phyloP scores from a whole-genome alignment of 2,113 vertebrate species.

The Pandion haliaetus region DNA sequence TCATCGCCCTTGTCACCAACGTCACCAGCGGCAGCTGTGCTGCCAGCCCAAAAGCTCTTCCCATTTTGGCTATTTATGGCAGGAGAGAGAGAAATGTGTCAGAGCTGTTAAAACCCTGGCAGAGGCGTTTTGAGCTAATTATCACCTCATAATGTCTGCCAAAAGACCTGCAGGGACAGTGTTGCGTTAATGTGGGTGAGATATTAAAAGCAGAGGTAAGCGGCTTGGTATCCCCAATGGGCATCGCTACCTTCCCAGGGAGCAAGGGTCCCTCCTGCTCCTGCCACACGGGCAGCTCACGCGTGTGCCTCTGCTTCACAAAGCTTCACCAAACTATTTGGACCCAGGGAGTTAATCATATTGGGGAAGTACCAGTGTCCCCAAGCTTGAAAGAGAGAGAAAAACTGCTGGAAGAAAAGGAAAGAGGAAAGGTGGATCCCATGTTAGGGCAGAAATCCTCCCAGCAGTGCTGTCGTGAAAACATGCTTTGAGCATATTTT shows the following conservation, averaged over 20 bases:
- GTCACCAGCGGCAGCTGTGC: accelerated
- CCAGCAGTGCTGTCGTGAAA: neutral
- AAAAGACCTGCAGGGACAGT: neutral
- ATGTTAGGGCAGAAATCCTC: accelerated
- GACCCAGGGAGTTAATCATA: neutral
- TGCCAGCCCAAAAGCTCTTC: neutral
- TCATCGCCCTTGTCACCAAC: neutral
- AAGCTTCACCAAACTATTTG: neutral
- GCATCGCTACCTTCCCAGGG: accelerated
- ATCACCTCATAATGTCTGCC: neutral
- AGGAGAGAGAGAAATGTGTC: neutral
- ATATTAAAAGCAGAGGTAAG: neutral
- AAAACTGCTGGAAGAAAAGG: neutral
- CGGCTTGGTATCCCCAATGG: accelerated
- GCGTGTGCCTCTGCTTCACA: accelerated
- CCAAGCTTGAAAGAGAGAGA: neutral
- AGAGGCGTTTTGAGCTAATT: neutral
- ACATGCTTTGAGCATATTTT: neutral
- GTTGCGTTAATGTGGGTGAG: neutral
- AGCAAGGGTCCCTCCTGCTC: no score
- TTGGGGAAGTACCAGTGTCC: neutral
- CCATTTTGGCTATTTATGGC: neutral
- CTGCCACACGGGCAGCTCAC: neutral
- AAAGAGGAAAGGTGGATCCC: neutral
- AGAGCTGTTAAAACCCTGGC: neutral